Evolutionary conservation across 2,888 invertebrate species (phyloP).

Genomic region (Coelopa pilipes): DNA sequence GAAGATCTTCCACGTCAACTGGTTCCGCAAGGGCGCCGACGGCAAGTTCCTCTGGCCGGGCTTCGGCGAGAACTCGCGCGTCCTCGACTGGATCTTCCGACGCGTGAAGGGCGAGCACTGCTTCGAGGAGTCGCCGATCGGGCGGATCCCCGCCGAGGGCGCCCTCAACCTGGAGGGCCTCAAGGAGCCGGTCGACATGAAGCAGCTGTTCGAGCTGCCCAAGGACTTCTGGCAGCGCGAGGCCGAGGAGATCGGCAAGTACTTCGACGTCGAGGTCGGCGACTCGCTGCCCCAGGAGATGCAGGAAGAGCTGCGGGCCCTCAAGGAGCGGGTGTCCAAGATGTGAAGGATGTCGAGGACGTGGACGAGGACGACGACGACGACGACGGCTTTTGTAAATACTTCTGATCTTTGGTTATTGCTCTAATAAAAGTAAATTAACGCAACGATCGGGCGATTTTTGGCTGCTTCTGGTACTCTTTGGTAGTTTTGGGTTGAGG

Average conservation of each 20-base stretch:
- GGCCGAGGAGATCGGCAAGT: conserved; percentile 81
- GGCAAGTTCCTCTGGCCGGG: conserved; percentile 99
- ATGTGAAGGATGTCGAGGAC: conserved; percentile 52
- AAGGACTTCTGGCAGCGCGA: conserved; percentile 93
- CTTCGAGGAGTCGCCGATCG: conserved; percentile 80
- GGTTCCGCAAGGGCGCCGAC: conserved; percentile 90
- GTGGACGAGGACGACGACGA: not conserved
- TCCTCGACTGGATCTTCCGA: conserved; percentile 94
- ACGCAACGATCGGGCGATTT: not conserved
- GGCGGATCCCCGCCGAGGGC: conserved; percentile 72
- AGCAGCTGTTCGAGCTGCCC: conserved; percentile 85
- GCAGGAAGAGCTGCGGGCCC: conserved; percentile 73
- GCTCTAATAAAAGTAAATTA: conserved; percentile 9
- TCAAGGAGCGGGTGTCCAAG: conserved; percentile 71
- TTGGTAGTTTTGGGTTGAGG: no score
- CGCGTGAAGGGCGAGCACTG: conserved; percentile 83
- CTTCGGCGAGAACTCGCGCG: conserved; percentile 95
- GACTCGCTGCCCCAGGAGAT: conserved; percentile 83
- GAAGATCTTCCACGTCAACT: conserved; percentile 98
- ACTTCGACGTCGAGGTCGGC: conserved; percentile 91
- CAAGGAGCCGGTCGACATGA: conserved; percentile 74
- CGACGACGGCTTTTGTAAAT: conserved; percentile 4
- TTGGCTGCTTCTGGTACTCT: no score
- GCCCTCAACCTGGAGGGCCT: conserved; percentile 80
- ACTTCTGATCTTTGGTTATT: not conserved